A percentile compares a stretch with the other conserved stretches of the same genome.
Evolutionary conservation across 2,113 vertebrate genomes (phyloP).

Genomic region (Scatophagus argus): DNA sequence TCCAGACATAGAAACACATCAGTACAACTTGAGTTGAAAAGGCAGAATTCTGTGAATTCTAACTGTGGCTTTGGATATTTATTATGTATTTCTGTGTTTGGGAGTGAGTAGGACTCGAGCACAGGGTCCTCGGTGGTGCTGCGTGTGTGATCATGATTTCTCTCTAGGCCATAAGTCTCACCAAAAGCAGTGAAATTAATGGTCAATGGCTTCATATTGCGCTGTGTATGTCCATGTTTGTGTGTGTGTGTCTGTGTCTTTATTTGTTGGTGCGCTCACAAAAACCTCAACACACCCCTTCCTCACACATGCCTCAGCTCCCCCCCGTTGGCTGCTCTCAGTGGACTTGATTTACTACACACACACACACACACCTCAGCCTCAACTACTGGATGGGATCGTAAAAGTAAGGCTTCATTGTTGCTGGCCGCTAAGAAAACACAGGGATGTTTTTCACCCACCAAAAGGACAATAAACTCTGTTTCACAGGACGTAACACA

Average conservation of each 20-base stretch:
- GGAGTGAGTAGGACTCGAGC: conserved; percentile 9
- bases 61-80: conserved; percentile 7
- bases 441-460: conserved; percentile 69
- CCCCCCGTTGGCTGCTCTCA: conserved; percentile 34
- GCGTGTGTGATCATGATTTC: conserved; percentile 52
- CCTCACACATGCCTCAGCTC: conserved; percentile 37
- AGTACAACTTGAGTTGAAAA: background rate
- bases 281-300: conserved; percentile 24
- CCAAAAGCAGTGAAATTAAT: conserved; percentile 69
- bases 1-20: background rate
- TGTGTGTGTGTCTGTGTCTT: background rate
- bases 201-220: conserved; percentile 51
- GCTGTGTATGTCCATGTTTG: background rate
- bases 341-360: conserved; percentile 58
- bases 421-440: conserved; percentile 61
- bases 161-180: conserved; percentile 57
- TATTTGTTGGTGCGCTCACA: conserved; percentile 21
- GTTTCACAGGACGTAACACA: conserved; percentile 52
- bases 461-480: conserved; percentile 70
- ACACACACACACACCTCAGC: conserved; percentile 11
- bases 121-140: conserved; percentile 51
- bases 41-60: background rate
- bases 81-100: conserved; percentile 1
- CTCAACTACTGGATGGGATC: conserved; percentile 50
- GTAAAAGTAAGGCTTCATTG: conserved; percentile 66